A percentile compares a stretch with the other conserved stretches of the same genome.
Conservation (phyloP, 2,797 vertebrate genomes). For the Peromyscus eremicus region DNA sequence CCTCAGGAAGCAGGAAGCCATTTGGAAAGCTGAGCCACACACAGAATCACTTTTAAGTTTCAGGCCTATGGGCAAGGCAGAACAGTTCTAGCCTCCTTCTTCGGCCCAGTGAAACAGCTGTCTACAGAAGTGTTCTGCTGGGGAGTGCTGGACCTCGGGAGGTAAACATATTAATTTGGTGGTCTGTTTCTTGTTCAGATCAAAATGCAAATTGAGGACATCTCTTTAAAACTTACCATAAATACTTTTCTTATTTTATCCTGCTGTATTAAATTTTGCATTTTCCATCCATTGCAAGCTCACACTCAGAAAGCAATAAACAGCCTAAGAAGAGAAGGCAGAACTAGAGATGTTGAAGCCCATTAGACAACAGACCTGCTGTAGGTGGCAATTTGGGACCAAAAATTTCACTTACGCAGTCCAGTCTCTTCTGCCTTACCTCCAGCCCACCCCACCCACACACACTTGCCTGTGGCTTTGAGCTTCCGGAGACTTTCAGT, state of each 20-base stretch:
- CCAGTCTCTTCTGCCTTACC: not conserved
- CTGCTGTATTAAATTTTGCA: not conserved
- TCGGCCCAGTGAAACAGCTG: not conserved
- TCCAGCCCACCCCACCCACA: not conserved
- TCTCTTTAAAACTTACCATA: conserved; percentile 27
- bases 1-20: not conserved
- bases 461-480: not conserved
- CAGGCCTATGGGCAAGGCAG: not conserved
- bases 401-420: not conserved
- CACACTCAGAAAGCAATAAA: conserved; percentile 14
- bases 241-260: not conserved
- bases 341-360: not conserved
- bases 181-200: not conserved
- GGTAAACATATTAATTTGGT: not conserved
- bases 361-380: not conserved
- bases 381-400: not conserved
- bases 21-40: not conserved
- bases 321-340: not conserved
- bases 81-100: not conserved
- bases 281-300: not conserved
- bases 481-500: not conserved
- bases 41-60: not conserved
- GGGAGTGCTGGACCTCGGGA: not conserved
- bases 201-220: conserved; percentile 3
- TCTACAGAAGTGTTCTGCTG: not conserved